These are phyloP conservation scores for Turritopsis rubra DNA, from an alignment of 30 jellyfish, hydroid and myxozoan genomes.

Conservation along the genomic window DNA sequence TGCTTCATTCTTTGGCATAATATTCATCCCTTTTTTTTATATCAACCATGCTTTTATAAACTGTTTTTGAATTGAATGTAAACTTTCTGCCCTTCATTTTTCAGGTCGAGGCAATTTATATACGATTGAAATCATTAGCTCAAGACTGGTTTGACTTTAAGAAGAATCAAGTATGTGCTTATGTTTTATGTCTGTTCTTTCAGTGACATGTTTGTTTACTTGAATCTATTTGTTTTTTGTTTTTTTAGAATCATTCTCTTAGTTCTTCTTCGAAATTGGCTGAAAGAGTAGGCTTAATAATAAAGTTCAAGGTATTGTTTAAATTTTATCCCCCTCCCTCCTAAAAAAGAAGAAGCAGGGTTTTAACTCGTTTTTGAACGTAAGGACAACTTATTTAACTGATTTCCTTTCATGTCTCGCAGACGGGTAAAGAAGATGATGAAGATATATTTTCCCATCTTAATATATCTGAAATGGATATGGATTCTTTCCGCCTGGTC, in stretches of 20 bases:
- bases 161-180: neutral
- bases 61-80: neutral
- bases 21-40: too few species aligned
- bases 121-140: neutral
- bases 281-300: neutral
- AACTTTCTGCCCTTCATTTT: neutral
- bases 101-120: neutral
- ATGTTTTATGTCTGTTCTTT: neutral
- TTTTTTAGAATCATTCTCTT: neutral
- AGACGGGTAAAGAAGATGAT: neutral
- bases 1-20: too few species aligned
- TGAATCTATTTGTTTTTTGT: neutral
- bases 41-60: neutral
- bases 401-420: too few species aligned
- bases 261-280: neutral
- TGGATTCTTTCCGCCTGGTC: neutral
- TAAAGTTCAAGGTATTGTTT: neutral
- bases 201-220: neutral
- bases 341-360: too few species aligned
- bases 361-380: too few species aligned
- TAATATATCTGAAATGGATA: neutral
- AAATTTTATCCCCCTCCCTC: too few species aligned
- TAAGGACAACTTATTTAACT: too few species aligned
- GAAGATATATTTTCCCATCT: neutral
- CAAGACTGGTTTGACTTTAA: conserved; percentile 11